These are phyloP conservation scores for Drosophila colorata DNA, from an alignment of 2,888 invertebrate species.

Conservation along the genomic window DNA sequence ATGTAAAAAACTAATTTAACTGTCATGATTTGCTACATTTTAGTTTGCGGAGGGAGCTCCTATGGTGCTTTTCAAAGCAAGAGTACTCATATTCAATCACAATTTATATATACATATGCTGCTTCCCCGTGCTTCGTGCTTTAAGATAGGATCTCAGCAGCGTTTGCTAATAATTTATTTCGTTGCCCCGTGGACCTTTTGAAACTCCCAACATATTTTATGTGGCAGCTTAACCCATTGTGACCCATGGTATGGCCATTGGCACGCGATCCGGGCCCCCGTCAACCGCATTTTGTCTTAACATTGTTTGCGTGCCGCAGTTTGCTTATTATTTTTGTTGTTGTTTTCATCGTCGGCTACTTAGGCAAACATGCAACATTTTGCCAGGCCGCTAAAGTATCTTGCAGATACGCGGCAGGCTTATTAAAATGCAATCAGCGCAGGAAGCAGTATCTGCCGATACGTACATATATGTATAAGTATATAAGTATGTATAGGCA, in stretches of 20 bases:
- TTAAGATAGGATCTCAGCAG: slow-evolving; percentile 3
- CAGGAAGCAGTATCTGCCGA: slow-evolving; percentile 60
- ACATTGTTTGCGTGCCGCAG: slow-evolving; percentile 59
- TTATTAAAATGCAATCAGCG: slow-evolving; percentile 79
- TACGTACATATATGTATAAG: slow-evolving; percentile 5
- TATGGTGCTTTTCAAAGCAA: neutral
- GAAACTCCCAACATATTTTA: slow-evolving; percentile 24
- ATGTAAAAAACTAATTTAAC: too few species aligned
- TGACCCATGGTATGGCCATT: slow-evolving; percentile 56
- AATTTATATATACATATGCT: too few species aligned
- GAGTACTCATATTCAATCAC: neutral
- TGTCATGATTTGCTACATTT: too few species aligned
- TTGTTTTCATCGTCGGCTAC: slow-evolving; percentile 53
- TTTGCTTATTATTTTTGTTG: slow-evolving; percentile 52
- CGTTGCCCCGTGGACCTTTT: slow-evolving; percentile 1
- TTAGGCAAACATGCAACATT: slow-evolving; percentile 70
- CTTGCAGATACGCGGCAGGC: slow-evolving; percentile 51
- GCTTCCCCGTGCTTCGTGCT: neutral
- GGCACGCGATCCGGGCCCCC: slow-evolving; percentile 62
- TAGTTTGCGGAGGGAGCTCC: too few species aligned
- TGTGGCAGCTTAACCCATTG: slow-evolving; percentile 61
- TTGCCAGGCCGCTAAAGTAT: slow-evolving; percentile 32
- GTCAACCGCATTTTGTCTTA: slow-evolving; percentile 22
- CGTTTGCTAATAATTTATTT: slow-evolving; percentile 23
- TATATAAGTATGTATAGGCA: slow-evolving; percentile 21